Conservation (phyloP, 2,797 vertebrate species). For the Bradypodion ventrale region DNA sequence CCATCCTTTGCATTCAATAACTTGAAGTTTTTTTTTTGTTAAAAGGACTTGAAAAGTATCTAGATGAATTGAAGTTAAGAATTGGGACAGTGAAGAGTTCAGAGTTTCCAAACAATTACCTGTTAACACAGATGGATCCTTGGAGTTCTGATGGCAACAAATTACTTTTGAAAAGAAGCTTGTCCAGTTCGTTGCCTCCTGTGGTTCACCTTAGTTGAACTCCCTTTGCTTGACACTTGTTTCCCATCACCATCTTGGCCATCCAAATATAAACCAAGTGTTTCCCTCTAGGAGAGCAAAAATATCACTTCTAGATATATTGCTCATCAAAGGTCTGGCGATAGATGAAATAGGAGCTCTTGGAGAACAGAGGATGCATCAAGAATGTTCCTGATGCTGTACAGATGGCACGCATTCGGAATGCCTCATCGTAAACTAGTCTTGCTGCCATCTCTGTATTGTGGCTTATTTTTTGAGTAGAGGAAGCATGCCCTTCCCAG, state of each 20-base stretch:
- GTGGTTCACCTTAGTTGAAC: neutral
- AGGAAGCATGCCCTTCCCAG: neutral
- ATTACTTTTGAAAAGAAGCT: neutral
- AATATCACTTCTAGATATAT: neutral
- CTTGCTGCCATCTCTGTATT: too few relatives aligned
- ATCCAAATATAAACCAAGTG: neutral
- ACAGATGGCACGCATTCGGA: neutral
- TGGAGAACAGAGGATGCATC: neutral
- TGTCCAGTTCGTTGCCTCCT: neutral
- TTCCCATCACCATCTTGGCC: neutral
- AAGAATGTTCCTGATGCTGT: neutral
- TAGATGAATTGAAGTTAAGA: too few relatives aligned
- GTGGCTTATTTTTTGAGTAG: too few relatives aligned
- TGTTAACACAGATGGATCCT: too few relatives aligned
- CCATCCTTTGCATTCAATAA: too few relatives aligned
- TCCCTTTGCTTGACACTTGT: neutral
- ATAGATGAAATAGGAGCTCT: neutral
- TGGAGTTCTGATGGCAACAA: too few relatives aligned
- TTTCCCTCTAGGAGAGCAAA: neutral
- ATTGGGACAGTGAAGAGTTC: too few relatives aligned
- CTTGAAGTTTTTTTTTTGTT: too few relatives aligned
- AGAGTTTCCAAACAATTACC: too few relatives aligned
- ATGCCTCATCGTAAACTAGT: neutral
- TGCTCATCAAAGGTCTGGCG: neutral
- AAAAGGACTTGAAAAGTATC: too few relatives aligned